These are phyloP conservation scores for Corydoras sp. DNA, from an alignment of 2,113 vertebrate species.

Conservation along the genomic window DNA sequence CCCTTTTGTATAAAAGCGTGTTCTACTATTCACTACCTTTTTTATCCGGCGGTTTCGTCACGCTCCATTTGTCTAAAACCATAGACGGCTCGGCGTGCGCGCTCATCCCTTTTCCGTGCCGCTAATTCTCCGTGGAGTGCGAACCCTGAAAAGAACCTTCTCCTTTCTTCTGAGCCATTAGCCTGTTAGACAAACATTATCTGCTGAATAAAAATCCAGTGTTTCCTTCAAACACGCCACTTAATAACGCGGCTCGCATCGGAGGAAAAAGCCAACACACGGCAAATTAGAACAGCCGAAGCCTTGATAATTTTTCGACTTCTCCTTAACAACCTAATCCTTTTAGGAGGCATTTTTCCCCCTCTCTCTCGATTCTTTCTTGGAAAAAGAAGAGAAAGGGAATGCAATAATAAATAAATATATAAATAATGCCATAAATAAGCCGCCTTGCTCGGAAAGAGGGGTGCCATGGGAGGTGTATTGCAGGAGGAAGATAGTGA, in stretches of 20 bases:
- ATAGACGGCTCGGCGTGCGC: conserved; percentile 14
- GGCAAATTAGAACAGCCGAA: conserved; percentile 48
- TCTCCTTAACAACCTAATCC: conserved; percentile 95
- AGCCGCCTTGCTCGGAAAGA: conserved; percentile 80
- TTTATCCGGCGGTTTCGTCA: conserved; percentile 25
- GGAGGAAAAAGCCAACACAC: conserved; percentile 49
- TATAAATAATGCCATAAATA: conserved; percentile 52
- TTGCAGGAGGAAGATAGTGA: conserved; percentile 71
- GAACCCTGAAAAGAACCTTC: conserved; percentile 47
- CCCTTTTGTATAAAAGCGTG: conserved; percentile 28
- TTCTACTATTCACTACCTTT: conserved; percentile 26
- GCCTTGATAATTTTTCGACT: conserved; percentile 65
- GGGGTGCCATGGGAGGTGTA: conserved; percentile 81
- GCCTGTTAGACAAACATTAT: conserved; percentile 70
- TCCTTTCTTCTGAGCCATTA: conserved; percentile 50
- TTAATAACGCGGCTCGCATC: conserved; percentile 42
- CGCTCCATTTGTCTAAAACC: conserved; percentile 29
- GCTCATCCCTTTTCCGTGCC: conserved; percentile 16
- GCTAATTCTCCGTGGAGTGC: conserved; percentile 26
- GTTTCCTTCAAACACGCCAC: conserved; percentile 45
- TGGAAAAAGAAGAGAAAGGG: conserved; percentile 55
- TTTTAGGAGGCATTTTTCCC: conserved; percentile 79
- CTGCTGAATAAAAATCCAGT: conserved; percentile 42
- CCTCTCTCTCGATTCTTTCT: conserved; percentile 14
- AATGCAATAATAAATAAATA: conserved; percentile 63